Conservation (phyloP, 2,113 vertebrate species). For the Tretioscincus oriximinensis region DNA sequence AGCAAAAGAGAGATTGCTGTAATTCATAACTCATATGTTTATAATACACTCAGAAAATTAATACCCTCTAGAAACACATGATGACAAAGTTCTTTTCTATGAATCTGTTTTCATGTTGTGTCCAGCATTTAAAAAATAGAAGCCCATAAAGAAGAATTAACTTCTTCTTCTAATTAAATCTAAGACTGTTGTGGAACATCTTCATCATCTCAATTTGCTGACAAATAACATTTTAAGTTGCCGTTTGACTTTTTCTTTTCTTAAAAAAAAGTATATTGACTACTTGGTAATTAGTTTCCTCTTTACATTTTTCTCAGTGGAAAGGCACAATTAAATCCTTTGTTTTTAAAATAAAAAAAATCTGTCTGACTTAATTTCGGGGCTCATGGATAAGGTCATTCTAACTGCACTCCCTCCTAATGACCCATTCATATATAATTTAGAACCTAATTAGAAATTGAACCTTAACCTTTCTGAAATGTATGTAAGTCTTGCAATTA, state of each 20-base stretch:
- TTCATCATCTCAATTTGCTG: background rate
- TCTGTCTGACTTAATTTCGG: background rate
- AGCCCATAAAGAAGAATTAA: background rate
- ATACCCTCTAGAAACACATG: too few species aligned
- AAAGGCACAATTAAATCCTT: background rate
- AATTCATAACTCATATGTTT: background rate
- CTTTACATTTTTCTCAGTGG: background rate
- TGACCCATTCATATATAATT: background rate
- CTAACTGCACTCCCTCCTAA: background rate
- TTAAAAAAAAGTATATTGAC: background rate
- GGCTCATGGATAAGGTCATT: background rate
- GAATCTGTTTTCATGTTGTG: slow-evolving; percentile 18
- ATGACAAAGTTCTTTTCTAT: slow-evolving; percentile 40
- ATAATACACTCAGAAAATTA: background rate
- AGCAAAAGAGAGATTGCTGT: slow-evolving; percentile 8
- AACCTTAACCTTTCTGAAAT: too few species aligned
- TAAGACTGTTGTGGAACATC: background rate
- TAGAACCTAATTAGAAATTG: too few species aligned
- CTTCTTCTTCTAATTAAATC: slow-evolving; percentile 1
- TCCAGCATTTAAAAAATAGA: background rate
- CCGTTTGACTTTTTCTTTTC: background rate
- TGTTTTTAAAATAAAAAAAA: background rate
- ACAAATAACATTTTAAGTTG: background rate
- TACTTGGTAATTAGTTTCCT: background rate
- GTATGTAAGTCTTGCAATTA: too few species aligned